phyloP scores from a whole-genome alignment of 2,888 invertebrate species.

The Kuschelorhynchus macadamiae region DNA sequence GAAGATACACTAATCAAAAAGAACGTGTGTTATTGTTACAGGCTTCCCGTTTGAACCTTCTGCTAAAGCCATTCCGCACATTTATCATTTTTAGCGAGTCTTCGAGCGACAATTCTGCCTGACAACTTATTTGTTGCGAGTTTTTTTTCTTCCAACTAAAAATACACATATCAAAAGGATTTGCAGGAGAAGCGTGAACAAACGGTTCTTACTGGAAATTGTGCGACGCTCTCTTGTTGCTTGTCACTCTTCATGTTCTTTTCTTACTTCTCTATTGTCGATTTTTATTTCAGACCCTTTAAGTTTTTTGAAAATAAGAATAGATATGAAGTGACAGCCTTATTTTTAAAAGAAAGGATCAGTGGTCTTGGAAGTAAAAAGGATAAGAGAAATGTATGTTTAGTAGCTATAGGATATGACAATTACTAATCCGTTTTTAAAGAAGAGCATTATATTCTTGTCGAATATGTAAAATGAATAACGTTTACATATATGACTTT shows the following conservation, averaged over 20 bases:
- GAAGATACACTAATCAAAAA: conserved; percentile 40
- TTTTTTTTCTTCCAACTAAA: conserved; percentile 46
- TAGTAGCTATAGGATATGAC: too few relatives aligned
- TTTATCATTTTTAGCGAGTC: conserved; percentile 48
- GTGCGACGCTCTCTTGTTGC: conserved; percentile 41
- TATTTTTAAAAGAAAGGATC: conserved; percentile 2
- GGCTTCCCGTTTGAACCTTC: conserved; percentile 31
- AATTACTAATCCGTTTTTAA: too few relatives aligned
- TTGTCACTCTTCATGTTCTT: conserved; percentile 37
- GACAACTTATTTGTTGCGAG: conserved; percentile 49
- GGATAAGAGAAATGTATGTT: too few relatives aligned
- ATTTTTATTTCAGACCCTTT: too few relatives aligned
- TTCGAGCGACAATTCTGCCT: conserved; percentile 41
- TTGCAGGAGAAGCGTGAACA: conserved; percentile 47
- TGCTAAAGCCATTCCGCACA: conserved; percentile 35
- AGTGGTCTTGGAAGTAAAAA: neutral
- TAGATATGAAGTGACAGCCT: conserved; percentile 25
- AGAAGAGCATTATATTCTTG: too few relatives aligned
- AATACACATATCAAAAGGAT: conserved; percentile 51
- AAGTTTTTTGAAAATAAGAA: conserved; percentile 32
- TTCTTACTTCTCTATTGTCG: conserved; percentile 25
- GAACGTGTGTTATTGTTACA: conserved; percentile 23
- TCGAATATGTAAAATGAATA: too few relatives aligned
- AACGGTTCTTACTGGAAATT: conserved; percentile 45
- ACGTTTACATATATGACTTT: too few relatives aligned